Percentiles rank a stretch among this genome's conserved stretches.
These are phyloP conservation scores for Morpho deidamia DNA, from an alignment of 2,888 invertebrate genomes.

Conservation along the genomic window DNA sequence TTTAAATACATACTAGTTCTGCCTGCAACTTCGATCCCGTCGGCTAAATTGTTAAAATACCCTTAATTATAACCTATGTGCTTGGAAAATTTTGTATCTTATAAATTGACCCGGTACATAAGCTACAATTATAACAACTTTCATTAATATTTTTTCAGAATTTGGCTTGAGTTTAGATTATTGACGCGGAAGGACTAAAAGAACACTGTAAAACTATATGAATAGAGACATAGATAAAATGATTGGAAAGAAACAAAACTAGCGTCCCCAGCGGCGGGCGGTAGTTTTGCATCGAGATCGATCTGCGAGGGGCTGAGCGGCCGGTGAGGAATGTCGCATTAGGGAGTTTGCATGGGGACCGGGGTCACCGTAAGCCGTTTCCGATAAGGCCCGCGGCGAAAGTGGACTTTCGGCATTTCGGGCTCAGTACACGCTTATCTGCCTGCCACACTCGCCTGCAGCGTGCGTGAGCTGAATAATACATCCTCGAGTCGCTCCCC, in stretches of 20 bases:
- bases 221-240: slow-evolving; percentile 43
- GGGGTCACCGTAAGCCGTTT: slow-evolving; percentile 78
- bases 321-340: slow-evolving; percentile 67
- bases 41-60: too few species aligned
- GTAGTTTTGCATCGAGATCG: slow-evolving; percentile 74
- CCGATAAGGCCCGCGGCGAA: slow-evolving; percentile 72
- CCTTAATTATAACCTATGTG: too few species aligned
- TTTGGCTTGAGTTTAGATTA: too few species aligned
- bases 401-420: slow-evolving; percentile 47
- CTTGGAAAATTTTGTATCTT: too few species aligned
- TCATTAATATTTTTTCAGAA: too few species aligned
- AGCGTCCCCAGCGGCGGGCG: slow-evolving; percentile 49
- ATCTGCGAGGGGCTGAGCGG: slow-evolving; percentile 50
- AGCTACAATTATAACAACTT: too few species aligned
- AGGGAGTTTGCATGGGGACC: slow-evolving; percentile 75
- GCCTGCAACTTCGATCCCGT: too few species aligned
- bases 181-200: too few species aligned
- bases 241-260: slow-evolving; percentile 58
- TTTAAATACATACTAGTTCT: too few species aligned
- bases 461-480: slow-evolving; percentile 68
- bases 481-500: slow-evolving; percentile 44
- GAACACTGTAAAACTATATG: background rate
- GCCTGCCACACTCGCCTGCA: slow-evolving; percentile 65
- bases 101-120: too few species aligned
- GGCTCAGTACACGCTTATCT: slow-evolving; percentile 63